These are phyloP conservation scores for Phortica variegata DNA, from an alignment of 1,140 invertebrate genomes.

Conservation along the genomic window DNA sequence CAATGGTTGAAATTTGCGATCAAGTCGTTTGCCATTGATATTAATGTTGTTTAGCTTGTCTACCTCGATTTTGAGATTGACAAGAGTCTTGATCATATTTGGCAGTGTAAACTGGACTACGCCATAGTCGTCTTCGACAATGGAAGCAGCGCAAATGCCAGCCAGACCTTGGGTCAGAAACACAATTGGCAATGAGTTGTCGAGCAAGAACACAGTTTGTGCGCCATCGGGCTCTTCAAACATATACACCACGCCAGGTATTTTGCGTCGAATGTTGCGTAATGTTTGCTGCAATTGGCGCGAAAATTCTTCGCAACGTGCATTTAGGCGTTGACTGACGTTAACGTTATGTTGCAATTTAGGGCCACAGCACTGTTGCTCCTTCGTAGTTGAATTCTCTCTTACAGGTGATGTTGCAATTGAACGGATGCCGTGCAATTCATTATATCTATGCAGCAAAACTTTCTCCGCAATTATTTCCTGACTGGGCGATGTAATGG, in stretches of 20 bases:
- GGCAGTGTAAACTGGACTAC: slow-evolving; percentile 77
- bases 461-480: slow-evolving; percentile 38
- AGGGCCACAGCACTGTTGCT: neutral
- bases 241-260: slow-evolving; percentile 68
- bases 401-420: slow-evolving; percentile 4
- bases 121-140: slow-evolving; percentile 76
- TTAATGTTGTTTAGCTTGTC: slow-evolving; percentile 71
- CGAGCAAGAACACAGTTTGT: slow-evolving; percentile 65
- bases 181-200: slow-evolving; percentile 68
- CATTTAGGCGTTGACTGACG: slow-evolving; percentile 40
- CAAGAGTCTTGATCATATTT: slow-evolving; percentile 65
- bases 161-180: slow-evolving; percentile 72
- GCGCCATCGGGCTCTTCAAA: slow-evolving; percentile 71
- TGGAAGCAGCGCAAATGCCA: slow-evolving; percentile 65
- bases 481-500: slow-evolving; percentile 5
- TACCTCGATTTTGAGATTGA: slow-evolving; percentile 68
- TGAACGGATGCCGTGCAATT: slow-evolving; percentile 58
- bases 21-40: slow-evolving; percentile 62
- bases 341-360: slow-evolving; percentile 1
- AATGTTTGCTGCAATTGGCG: slow-evolving; percentile 39
- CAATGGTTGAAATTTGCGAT: slow-evolving; percentile 62
- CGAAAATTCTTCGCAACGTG: slow-evolving; percentile 55
- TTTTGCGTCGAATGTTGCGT: slow-evolving; percentile 56
- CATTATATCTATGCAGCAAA: slow-evolving; percentile 49
- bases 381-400: neutral